Evolutionary conservation across 2,113 vertebrate genomes (phyloP).

Genomic region (Talpa occidentalis): DNA sequence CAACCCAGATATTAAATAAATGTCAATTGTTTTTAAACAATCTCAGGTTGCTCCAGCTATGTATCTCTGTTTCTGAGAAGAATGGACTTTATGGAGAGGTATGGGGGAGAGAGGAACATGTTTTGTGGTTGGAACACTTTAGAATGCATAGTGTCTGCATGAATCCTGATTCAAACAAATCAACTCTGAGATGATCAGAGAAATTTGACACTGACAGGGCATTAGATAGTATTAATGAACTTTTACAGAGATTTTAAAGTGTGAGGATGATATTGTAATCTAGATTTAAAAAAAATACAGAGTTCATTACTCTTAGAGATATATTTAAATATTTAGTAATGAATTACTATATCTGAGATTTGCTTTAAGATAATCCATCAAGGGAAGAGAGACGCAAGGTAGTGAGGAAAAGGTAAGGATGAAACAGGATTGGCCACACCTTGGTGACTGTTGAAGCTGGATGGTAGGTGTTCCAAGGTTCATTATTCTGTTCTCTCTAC

Average conservation of each 20-base stretch:
- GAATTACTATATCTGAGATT: not conserved
- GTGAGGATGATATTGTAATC: not conserved
- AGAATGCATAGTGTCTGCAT: not conserved
- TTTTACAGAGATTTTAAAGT: not conserved
- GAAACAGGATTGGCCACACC: not conserved
- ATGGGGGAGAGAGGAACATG: not conserved
- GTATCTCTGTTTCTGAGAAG: not conserved
- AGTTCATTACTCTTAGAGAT: not conserved
- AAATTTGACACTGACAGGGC: not conserved
- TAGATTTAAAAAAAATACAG: not conserved
- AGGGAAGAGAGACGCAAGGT: not conserved
- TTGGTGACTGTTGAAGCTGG: not conserved
- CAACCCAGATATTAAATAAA: not conserved
- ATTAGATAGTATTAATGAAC: not conserved
- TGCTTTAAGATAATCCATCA: conserved; percentile 32
- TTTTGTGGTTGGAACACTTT: not conserved
- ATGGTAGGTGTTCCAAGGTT: not conserved
- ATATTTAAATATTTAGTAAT: conserved; percentile 1
- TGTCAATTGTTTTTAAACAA: not conserved
- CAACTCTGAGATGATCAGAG: not conserved
- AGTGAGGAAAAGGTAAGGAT: not conserved
- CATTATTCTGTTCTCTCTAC: not conserved
- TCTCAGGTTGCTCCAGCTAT: not conserved
- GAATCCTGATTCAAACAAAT: conserved; percentile 16
- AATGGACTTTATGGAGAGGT: not conserved